Conservation (phyloP, 2,888 invertebrate species). For the Pachymerium ferrugineum region DNA sequence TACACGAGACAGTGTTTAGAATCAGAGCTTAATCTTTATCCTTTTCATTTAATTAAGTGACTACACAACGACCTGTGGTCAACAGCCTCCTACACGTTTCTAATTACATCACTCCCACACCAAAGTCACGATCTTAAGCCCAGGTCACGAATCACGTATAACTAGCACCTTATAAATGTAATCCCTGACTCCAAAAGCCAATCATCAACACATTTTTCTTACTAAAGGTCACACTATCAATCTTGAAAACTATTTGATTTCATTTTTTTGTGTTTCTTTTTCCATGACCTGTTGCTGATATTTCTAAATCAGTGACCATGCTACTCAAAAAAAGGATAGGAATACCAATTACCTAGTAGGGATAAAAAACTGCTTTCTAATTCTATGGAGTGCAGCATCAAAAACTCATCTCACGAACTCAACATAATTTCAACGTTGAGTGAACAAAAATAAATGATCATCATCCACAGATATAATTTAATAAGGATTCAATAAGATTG, state of each 20-base stretch:
- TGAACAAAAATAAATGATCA: neutral
- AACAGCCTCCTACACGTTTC: neutral
- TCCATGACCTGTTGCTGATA: neutral
- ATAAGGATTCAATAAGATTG: neutral
- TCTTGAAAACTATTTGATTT: too few relatives aligned
- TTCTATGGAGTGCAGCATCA: neutral
- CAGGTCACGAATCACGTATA: neutral
- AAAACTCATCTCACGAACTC: neutral
- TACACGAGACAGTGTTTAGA: too few relatives aligned
- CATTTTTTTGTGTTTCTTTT: too few relatives aligned
- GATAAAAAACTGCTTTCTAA: neutral
- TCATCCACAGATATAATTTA: neutral
- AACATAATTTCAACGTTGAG: neutral
- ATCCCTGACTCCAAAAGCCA: neutral
- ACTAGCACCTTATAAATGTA: neutral
- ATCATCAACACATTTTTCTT: too few relatives aligned
- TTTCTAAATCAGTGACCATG: neutral
- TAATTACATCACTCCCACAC: neutral
- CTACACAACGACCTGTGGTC: neutral
- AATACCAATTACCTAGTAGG: constrained; percentile 5
- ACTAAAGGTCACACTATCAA: too few relatives aligned
- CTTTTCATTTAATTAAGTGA: constrained; percentile 1
- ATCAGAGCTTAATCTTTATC: constrained; percentile 1
- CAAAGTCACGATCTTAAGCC: neutral
- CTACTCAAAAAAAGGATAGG: neutral